Percentiles rank a stretch among this genome's conserved stretches.
phyloP scores from a whole-genome alignment of 1,140 invertebrate species.

The Trigoniulus corallinus region DNA sequence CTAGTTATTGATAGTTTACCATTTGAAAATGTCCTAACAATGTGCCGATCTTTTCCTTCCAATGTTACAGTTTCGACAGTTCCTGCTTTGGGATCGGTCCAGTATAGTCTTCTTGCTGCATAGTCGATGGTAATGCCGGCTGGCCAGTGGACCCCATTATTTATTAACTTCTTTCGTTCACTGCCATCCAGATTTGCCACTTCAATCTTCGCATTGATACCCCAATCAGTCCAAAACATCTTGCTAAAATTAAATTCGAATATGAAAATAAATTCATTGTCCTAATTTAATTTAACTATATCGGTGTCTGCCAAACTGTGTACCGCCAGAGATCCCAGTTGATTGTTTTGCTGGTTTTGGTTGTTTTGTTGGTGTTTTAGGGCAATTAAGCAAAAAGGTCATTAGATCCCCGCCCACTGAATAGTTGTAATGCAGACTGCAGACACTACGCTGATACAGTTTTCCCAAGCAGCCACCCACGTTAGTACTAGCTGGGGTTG shows the following conservation, averaged over 20 bases:
- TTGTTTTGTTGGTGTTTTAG: too few relatives aligned
- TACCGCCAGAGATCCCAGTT: too few relatives aligned
- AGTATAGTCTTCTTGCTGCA: constrained; percentile 47
- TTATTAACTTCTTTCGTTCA: constrained; percentile 34
- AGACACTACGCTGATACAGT: too few relatives aligned
- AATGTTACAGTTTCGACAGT: constrained; percentile 56
- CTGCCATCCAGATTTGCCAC: constrained; percentile 46
- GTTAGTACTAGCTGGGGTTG: too few relatives aligned
- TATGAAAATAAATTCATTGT: constrained; percentile 1
- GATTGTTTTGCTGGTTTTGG: too few relatives aligned
- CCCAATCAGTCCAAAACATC: constrained; percentile 31
- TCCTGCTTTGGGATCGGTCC: constrained; percentile 52
- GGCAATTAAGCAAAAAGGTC: too few relatives aligned
- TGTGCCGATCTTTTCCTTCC: constrained; percentile 47
- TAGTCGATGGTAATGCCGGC: constrained; percentile 50
- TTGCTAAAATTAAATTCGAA: constrained; percentile 14
- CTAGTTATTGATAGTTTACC: constrained; percentile 19
- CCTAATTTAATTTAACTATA: neutral
- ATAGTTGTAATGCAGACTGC: too few relatives aligned
- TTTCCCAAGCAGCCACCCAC: too few relatives aligned
- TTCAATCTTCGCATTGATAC: constrained; percentile 36
- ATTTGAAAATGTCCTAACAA: constrained; percentile 34
- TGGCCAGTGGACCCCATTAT: constrained; percentile 40
- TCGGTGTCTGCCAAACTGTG: neutral
- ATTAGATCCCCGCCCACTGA: too few relatives aligned